These are phyloP conservation scores for Penaeus monodon DNA, from an alignment of 2,888 invertebrate genomes.

Conservation along the genomic window DNA sequence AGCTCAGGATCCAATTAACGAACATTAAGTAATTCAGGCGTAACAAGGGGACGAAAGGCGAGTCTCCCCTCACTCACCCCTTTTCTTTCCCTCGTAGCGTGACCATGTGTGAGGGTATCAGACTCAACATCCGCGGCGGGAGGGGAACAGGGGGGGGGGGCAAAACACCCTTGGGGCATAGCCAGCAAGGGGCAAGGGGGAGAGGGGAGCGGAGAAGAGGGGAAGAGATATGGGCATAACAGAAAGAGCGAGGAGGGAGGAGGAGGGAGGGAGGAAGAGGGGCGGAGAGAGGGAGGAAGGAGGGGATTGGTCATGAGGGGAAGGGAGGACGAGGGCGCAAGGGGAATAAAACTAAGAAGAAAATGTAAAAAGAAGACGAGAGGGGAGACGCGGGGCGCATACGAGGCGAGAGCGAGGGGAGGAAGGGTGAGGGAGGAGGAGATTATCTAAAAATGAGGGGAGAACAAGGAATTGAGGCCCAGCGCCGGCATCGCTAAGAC, in stretches of 20 bases:
- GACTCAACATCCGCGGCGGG: conserved; percentile 27
- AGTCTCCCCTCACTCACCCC: not conserved
- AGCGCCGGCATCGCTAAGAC: too few relatives aligned
- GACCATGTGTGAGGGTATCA: conserved; percentile 34
- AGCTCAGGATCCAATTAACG: conserved; percentile 30
- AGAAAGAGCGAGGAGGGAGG: not conserved
- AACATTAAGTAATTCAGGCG: conserved; percentile 37
- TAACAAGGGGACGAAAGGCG: conserved; percentile 24
- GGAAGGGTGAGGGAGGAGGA: not conserved
- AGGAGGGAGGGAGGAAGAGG: not conserved
- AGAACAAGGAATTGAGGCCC: too few relatives aligned
- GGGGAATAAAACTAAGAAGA: not conserved
- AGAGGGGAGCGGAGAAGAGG: conserved; percentile 11
- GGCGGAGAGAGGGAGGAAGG: not conserved
- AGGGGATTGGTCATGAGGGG: conserved; percentile 5
- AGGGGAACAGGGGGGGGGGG: not conserved
- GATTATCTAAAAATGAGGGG: too few relatives aligned
- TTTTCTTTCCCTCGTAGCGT: conserved; percentile 33
- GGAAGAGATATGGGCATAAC: not conserved
- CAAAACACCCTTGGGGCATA: not conserved
- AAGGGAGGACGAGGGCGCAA: conserved; percentile 8
- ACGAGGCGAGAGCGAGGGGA: not conserved
- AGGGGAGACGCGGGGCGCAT: not conserved
- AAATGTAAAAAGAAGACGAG: not conserved
- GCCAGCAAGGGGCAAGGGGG: conserved; percentile 1